Conservation (phyloP, 1,140 invertebrate genomes). For the Aphaenogaster ashmeadi region DNA sequence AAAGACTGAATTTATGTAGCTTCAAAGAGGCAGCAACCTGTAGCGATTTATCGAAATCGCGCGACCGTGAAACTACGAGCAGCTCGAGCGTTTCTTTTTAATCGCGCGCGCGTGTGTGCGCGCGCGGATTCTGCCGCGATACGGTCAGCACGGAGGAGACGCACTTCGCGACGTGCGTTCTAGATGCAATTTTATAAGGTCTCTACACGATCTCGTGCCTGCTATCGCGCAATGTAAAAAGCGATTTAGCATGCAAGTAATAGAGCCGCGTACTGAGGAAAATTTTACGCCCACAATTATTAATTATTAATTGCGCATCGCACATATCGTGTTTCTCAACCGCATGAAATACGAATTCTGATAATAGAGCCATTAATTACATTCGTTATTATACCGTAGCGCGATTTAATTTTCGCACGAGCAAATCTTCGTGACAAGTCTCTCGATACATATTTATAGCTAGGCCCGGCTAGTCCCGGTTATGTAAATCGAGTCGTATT, state of each 20-base stretch:
- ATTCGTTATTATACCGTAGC: not conserved
- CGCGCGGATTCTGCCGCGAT: conserved; percentile 42
- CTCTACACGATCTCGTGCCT: not conserved
- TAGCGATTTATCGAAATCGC: conserved; percentile 71
- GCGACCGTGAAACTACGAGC: conserved; percentile 74
- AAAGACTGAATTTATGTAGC: conserved; percentile 52
- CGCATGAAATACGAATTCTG: conserved; percentile 21
- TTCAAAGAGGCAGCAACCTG: conserved; percentile 33
- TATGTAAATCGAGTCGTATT: conserved; percentile 56
- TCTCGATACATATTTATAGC: conserved; percentile 49
- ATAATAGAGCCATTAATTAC: conserved; percentile 41
- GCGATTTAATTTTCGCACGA: conserved; percentile 36
- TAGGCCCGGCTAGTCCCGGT: conserved; percentile 36
- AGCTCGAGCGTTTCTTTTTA: conserved; percentile 74
- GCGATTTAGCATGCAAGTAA: not conserved
- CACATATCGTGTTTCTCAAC: not conserved
- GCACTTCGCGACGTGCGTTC: not conserved
- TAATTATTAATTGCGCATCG: conserved; percentile 29
- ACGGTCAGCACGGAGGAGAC: conserved; percentile 4
- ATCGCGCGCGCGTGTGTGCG: conserved; percentile 48
- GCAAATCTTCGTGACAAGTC: conserved; percentile 54
- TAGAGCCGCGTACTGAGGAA: not conserved
- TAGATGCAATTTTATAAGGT: conserved; percentile 2
- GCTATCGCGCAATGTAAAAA: conserved; percentile 5
- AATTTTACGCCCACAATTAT: conserved; percentile 12